Percentiles rank a stretch among this genome's conserved stretches.
These are phyloP conservation scores for Sicus ferrugineus DNA, from an alignment of 2,888 invertebrate genomes.

Conservation along the genomic window DNA sequence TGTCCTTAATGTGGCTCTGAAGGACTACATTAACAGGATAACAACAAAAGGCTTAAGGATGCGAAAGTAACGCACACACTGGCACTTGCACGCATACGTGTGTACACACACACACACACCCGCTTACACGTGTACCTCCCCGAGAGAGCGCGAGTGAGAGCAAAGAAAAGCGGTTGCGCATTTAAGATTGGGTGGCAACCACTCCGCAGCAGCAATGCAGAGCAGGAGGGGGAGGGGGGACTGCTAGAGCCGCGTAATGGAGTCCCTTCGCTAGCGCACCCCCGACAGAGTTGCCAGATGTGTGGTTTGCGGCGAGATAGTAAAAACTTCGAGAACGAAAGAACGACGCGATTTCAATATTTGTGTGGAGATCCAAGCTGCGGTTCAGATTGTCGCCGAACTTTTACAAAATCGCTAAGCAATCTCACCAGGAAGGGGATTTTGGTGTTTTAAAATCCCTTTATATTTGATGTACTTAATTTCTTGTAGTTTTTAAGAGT, in stretches of 20 bases:
- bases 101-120: not conserved
- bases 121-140: not conserved
- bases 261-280: constrained; percentile 6
- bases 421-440: too few relatives aligned
- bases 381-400: too few relatives aligned
- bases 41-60: constrained; percentile 33
- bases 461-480: too few relatives aligned
- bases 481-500: too few relatives aligned
- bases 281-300: too few relatives aligned
- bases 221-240: too few relatives aligned
- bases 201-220: constrained; percentile 29
- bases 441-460: too few relatives aligned
- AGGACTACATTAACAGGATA: constrained; percentile 29
- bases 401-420: too few relatives aligned
- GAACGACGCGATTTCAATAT: too few relatives aligned
- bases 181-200: constrained; percentile 50
- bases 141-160: constrained; percentile 27
- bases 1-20: constrained; percentile 13
- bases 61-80: constrained; percentile 18
- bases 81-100: not conserved
- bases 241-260: not conserved
- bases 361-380: too few relatives aligned
- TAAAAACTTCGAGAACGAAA: too few relatives aligned
- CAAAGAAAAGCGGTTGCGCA: constrained; percentile 43
- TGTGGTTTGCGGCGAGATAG: too few relatives aligned